These are phyloP conservation scores for Strigamia transsilvanica DNA, from an alignment of 2,888 invertebrate genomes.

Conservation along the genomic window DNA sequence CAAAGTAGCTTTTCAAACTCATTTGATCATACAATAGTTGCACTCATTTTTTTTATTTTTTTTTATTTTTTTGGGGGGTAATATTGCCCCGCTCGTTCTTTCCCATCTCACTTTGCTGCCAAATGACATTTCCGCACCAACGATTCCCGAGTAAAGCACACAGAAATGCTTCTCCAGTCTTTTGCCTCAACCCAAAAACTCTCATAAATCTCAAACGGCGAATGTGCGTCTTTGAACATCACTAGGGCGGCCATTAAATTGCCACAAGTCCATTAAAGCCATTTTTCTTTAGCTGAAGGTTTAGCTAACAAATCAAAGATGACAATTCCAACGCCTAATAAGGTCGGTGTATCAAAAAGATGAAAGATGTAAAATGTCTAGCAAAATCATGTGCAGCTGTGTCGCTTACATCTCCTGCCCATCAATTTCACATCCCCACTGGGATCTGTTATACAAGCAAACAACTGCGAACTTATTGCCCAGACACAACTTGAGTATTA, in stretches of 20 bases:
- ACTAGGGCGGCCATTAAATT: conserved; percentile 13
- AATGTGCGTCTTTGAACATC: conserved; percentile 28
- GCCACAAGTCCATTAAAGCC: conserved; percentile 14
- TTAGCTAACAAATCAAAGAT: conserved; percentile 23
- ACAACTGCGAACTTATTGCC: not conserved
- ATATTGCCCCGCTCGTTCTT: conserved; percentile 1
- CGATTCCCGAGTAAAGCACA: conserved; percentile 23
- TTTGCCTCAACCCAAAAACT: not conserved
- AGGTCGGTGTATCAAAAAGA: conserved; percentile 17
- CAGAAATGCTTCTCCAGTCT: conserved; percentile 3
- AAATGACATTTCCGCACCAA: conserved; percentile 33
- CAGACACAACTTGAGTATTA: conserved; percentile 4
- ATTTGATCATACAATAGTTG: not conserved
- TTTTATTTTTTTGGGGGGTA: not conserved
- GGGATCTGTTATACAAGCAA: conserved; percentile 21
- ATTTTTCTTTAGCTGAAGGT: conserved; percentile 18
- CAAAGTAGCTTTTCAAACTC: not conserved
- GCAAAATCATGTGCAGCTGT: conserved; percentile 26
- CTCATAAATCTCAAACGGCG: conserved; percentile 25
- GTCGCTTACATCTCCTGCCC: not conserved
- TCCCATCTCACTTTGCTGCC: conserved; percentile 31
- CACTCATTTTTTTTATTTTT: not conserved
- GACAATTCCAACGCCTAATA: conserved; percentile 32
- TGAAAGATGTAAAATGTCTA: conserved; percentile 18
- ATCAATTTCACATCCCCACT: conserved; percentile 33